Percentiles rank a stretch among this genome's conserved stretches.
phyloP scores from a whole-genome alignment of 2,888 invertebrate genomes.

The Macrosiphum euphorbiae region DNA sequence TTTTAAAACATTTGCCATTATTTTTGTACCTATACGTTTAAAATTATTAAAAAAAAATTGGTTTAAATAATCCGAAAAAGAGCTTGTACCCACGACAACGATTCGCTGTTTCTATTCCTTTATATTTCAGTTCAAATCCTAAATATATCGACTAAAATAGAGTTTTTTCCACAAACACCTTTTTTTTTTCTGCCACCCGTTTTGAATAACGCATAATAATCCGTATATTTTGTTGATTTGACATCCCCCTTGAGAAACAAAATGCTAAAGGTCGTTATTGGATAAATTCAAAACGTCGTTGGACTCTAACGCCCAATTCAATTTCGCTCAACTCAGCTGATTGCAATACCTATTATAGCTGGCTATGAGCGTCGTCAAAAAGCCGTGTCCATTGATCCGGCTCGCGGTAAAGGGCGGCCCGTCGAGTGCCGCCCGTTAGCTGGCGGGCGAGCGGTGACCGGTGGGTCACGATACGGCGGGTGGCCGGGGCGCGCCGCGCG shows the following conservation, averaged over 20 bases:
- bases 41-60: neutral
- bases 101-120: no score
- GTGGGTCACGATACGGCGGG: neutral
- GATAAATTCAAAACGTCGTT: no score
- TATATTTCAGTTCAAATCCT: no score
- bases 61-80: neutral
- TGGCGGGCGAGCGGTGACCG: neutral
- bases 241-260: neutral
- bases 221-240: neutral
- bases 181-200: neutral
- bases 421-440: conserved; percentile 6
- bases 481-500: no score
- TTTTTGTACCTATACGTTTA: neutral
- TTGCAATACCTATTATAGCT: neutral
- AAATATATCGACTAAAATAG: no score
- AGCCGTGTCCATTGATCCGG: conserved; percentile 5
- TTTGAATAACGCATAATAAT: neutral
- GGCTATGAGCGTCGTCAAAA: neutral
- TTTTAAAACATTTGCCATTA: neutral
- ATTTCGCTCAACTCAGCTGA: neutral
- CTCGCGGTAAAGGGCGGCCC: conserved; percentile 27
- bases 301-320: neutral
- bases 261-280: no score
- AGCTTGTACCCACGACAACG: neutral
- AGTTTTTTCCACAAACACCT: neutral